Evolutionary conservation across 2,797 vertebrate species (phyloP).

Genomic region (Pangasius sanitwongsei): DNA sequence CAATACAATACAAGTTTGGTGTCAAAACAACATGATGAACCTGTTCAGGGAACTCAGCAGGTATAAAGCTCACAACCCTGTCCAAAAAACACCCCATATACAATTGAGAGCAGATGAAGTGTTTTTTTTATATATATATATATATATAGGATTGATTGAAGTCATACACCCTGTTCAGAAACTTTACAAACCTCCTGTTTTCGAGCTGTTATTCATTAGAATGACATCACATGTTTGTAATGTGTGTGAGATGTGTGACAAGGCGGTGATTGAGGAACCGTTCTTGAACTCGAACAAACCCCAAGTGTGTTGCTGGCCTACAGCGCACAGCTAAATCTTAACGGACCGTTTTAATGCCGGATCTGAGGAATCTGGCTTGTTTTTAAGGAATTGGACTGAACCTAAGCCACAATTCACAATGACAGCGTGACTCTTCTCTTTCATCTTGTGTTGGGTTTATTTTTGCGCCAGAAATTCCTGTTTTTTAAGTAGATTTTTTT

Average conservation of each 20-base stretch:
- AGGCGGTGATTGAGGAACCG: conserved; percentile 35
- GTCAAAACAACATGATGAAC: neutral
- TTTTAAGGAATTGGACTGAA: conserved; percentile 13
- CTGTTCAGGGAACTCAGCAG: neutral
- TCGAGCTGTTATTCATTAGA: neutral
- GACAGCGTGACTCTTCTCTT: conserved; percentile 8
- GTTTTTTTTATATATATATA: neutral
- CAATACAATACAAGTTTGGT: neutral
- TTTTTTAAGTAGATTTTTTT: neutral
- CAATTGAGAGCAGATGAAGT: neutral
- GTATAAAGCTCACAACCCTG: neutral
- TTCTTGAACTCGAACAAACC: conserved; percentile 42
- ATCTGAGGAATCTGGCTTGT: conserved; percentile 20
- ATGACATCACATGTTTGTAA: conserved; percentile 57
- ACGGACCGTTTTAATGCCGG: conserved; percentile 41
- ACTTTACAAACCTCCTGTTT: neutral
- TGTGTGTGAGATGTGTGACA: conserved; percentile 31
- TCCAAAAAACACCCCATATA: neutral
- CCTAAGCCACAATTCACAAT: conserved; percentile 3
- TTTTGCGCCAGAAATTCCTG: neutral
- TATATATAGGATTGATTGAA: neutral
- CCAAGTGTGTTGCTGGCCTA: conserved; percentile 36
- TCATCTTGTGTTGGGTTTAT: neutral
- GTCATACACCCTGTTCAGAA: neutral
- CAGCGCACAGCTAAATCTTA: conserved; percentile 17